phyloP scores from a whole-genome alignment of 2,888 invertebrate genomes.

The Conchocele bisecta region DNA sequence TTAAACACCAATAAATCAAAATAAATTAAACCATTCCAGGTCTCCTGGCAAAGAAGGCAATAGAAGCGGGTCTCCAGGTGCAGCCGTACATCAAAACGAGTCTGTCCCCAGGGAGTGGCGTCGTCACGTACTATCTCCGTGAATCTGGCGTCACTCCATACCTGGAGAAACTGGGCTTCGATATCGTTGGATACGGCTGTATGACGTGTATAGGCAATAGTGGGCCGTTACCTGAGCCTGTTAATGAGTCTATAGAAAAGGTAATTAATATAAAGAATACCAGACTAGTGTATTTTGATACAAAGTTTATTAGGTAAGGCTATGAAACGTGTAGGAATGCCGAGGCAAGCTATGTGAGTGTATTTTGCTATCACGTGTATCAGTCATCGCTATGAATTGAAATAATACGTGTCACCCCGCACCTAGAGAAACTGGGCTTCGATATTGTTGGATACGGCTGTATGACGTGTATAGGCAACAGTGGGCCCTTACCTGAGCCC shows the following conservation, averaged over 20 bases:
- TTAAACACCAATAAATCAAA: too few relatives aligned
- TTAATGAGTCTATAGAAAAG: slow-evolving; percentile 96
- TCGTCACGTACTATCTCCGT: slow-evolving; percentile 94
- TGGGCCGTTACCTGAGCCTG: slow-evolving; percentile 95
- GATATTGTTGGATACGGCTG: slow-evolving; percentile 99
- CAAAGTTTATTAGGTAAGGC: background rate
- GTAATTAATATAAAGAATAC: slow-evolving; percentile 82
- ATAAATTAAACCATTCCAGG: too few relatives aligned
- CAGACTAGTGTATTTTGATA: background rate
- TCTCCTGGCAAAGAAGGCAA: slow-evolving; percentile 95
- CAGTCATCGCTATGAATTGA: too few relatives aligned
- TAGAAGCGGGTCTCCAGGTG: slow-evolving; percentile 93
- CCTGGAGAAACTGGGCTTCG: slow-evolving; percentile 93
- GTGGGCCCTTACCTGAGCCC: slow-evolving; percentile 95
- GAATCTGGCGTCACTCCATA: slow-evolving; percentile 96
- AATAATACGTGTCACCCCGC: too few relatives aligned
- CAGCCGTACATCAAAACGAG: slow-evolving; percentile 98
- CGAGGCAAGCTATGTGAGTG: background rate
- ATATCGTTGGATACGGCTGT: slow-evolving; percentile 99
- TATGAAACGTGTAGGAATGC: background rate
- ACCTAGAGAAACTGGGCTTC: slow-evolving; percentile 94
- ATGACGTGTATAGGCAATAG: slow-evolving; percentile 99
- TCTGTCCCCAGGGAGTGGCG: slow-evolving; percentile 97
- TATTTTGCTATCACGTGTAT: slow-evolving; percentile 84
- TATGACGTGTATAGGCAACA: slow-evolving; percentile 99